Conservation (phyloP, 2,888 invertebrate species). For the Cybosia mesomella region DNA sequence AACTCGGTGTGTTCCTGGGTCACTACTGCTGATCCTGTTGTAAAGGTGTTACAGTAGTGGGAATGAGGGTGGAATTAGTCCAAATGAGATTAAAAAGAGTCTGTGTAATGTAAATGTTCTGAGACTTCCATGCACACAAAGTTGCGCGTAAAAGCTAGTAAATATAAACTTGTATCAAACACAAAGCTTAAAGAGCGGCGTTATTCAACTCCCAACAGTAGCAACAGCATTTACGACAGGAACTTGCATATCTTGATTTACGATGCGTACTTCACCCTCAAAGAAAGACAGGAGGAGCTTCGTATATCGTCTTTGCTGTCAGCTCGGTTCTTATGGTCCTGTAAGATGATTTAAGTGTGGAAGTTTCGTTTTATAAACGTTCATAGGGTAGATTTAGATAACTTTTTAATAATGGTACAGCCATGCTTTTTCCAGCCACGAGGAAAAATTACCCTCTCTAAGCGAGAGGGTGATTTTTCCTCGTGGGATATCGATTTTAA, state of each 20-base stretch:
- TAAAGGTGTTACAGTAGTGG: too few relatives aligned
- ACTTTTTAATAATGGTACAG: neutral
- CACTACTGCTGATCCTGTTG: too few relatives aligned
- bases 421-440: neutral
- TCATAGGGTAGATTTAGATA: slow-evolving; percentile 18
- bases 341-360: slow-evolving; percentile 8
- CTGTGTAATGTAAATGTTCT: neutral
- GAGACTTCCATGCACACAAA: neutral
- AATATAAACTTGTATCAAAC: neutral
- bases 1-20: too few relatives aligned
- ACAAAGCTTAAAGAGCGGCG: neutral
- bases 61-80: too few relatives aligned
- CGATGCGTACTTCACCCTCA: slow-evolving; percentile 3
- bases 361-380: slow-evolving; percentile 23
- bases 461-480: too few relatives aligned
- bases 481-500: neutral
- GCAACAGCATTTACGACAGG: slow-evolving; percentile 17
- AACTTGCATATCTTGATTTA: slow-evolving; percentile 29
- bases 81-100: too few relatives aligned
- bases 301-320: neutral
- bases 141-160: neutral
- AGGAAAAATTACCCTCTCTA: neutral
- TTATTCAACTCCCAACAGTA: slow-evolving; percentile 15
- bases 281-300: neutral
- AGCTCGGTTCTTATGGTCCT: neutral